Evolutionary conservation across 2,113 vertebrate genomes (phyloP), one percentile per base, ranked within the genome.

Genomic region (Arizona elegans): DNA sequence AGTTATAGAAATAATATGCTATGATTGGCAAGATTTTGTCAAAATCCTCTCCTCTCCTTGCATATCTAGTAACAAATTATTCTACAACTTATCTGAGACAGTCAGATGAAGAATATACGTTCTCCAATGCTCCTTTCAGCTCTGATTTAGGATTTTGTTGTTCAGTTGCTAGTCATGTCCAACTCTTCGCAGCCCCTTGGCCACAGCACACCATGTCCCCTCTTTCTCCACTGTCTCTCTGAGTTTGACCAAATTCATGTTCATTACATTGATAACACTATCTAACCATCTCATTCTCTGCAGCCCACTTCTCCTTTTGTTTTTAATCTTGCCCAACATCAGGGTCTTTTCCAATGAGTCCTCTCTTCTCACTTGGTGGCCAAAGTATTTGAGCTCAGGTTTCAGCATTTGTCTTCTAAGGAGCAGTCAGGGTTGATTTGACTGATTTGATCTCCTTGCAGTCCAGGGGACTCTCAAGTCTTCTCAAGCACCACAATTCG

Each of bases 1-100:
- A 2, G 10, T 92, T 93, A 95, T 58, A 90, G 88, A 58, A 6
- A 88, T 88, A 0, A 0, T 88, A 11, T 89, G 15, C 1, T 0
- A 92, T 86, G 55, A 86, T 24, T 29, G 93, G 91, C 52, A 8
- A 81, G 13, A 11, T 1, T 59, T 53, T 59, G 93, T 91, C 95
- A 93, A 93, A 33, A 95, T 90, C 70, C 54, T 2, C n/a, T 95
- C 90, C 88, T 85, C 23, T 33, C 65, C 43, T 87, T 15, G 81
- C 88, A 52, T 58, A 94, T 93, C 17, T 23, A 81, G 1, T 38
- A 91, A 94, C 89, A 50, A 9, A 0, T 3, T 81, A 56, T 93
- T 54, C 94, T 88, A 38, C 0, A 9, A 93, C 95, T 92, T 86
- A 91, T 87, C 95, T 95, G 24, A 91, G 91, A 87, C 90, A 59